Evolutionary conservation across 2,888 invertebrate species (phyloP).

Genomic region (Aphidius colemani): DNA sequence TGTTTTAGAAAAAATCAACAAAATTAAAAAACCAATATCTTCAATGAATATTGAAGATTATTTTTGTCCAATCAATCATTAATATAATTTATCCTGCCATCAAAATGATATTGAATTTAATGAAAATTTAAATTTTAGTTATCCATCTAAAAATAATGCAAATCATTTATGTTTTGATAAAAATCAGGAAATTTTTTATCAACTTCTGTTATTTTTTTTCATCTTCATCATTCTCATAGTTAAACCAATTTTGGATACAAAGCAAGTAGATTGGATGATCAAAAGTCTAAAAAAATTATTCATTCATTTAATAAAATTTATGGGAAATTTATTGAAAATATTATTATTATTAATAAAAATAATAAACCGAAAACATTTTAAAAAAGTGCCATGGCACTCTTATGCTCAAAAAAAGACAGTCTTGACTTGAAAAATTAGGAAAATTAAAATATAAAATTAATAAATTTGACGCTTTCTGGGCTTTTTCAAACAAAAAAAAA

Average conservation of each 20-base stretch:
- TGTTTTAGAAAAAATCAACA: not conserved
- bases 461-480: not conserved
- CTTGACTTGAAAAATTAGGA: constrained; percentile 17
- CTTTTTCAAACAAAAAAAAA: not conserved
- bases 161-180: constrained; percentile 53
- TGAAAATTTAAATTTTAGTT: constrained; percentile 32
- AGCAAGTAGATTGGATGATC: constrained; percentile 37
- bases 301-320: constrained; percentile 31
- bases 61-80: not conserved
- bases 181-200: constrained; percentile 40
- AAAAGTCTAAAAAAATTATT: constrained; percentile 32
- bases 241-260: constrained; percentile 46
- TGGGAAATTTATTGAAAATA: constrained; percentile 23
- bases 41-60: not conserved
- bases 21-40: not conserved
- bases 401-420: constrained; percentile 57
- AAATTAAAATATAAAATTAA: not conserved
- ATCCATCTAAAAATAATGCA: constrained; percentile 48
- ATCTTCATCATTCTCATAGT: constrained; percentile 28
- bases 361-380: constrained; percentile 49
- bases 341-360: constrained; percentile 19
- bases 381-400: constrained; percentile 62
- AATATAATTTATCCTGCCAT: constrained; percentile 10
- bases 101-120: constrained; percentile 17
- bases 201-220: constrained; percentile 34